These are phyloP conservation scores for Elegia similella DNA, from an alignment of 2,888 invertebrate genomes.

Conservation along the genomic window DNA sequence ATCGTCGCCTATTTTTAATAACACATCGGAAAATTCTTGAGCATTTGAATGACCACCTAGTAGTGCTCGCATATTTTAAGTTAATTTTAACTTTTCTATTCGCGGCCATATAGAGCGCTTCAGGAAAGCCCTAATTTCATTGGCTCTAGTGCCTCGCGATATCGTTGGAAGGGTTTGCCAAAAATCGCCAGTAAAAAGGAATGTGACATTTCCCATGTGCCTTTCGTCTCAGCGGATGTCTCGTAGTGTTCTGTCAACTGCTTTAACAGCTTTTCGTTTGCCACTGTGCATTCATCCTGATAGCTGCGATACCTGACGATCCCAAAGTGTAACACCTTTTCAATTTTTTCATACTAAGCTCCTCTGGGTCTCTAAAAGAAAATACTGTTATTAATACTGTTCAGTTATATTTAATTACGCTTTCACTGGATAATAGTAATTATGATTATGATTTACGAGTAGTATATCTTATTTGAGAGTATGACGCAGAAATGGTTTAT, in stretches of 20 bases:
- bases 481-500: too few species aligned
- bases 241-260: conserved; percentile 20
- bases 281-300: conserved; percentile 35
- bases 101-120: not conserved
- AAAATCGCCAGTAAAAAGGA: conserved; percentile 23
- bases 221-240: conserved; percentile 25
- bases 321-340: too few species aligned
- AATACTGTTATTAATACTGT: too few species aligned
- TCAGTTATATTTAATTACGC: too few species aligned
- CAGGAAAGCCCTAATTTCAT: not conserved
- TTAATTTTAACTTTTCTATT: conserved; percentile 16
- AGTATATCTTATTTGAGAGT: too few species aligned
- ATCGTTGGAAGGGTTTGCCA: too few species aligned
- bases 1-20: conserved; percentile 27
- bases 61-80: conserved; percentile 21
- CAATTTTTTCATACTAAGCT: too few species aligned
- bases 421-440: too few species aligned
- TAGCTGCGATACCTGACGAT: too few species aligned
- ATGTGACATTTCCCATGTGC: conserved; percentile 26
- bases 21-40: conserved; percentile 25
- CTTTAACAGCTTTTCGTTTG: conserved; percentile 29
- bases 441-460: too few species aligned
- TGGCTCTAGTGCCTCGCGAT: not conserved
- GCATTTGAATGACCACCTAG: conserved; percentile 21
- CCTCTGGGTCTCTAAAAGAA: too few species aligned